Base-by-base conservation (phyloP, 53 echinoderm and acorn worm genomes). In the Paracentrotus lividus region DNA sequence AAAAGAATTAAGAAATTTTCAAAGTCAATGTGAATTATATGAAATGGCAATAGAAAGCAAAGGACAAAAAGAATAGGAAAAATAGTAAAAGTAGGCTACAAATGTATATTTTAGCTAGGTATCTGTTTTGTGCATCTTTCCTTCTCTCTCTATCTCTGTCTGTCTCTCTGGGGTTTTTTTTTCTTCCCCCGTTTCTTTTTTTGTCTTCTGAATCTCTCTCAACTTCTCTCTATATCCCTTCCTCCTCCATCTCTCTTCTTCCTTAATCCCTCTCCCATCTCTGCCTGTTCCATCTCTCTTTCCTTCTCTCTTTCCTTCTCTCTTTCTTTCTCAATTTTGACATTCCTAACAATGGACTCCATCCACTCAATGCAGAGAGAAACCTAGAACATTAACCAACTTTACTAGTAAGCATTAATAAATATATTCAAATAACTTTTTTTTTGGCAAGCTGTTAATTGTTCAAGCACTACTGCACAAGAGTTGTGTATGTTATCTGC, bases 101-200 rank as follows among this genome's bases (percentile, higher is more conserved):
- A 72, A 72, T 38, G 57, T 20, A 10, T 14, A 81, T 81, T 45
- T 81, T 13, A 81, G 81, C 27, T 81, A 81, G 81, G 49, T 44
- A 47, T 81, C 81, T 81, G 26, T 81, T 81, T 81, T 81, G 81
- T 81, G 81, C 81, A n/a, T n/a, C 31, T 81, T 72, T 72, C 20
- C 42, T 77, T 38, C 20, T 38, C 14, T 77, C n/a, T 77, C 77
- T 77, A 20, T 77, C 3, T 77, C 77, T n/a, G n/a, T n/a, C n/a
- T n/a, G n/a, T n/a, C n/a, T n/a, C n/a, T n/a, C n/a, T n/a, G n/a
- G n/a, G n/a, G n/a, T n/a, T n/a, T n/a, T n/a, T n/a, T n/a, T 77
- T 5, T 77, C 8, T 77, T 42, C 21, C 7, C 42, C 76, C 42
- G 32, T 34, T 5, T 36, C 33, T 72, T 32, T 32, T 10, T 72